Evolutionary conservation across 2,113 vertebrate species (phyloP).

Genomic region (Onychorhynchus coronatus): DNA sequence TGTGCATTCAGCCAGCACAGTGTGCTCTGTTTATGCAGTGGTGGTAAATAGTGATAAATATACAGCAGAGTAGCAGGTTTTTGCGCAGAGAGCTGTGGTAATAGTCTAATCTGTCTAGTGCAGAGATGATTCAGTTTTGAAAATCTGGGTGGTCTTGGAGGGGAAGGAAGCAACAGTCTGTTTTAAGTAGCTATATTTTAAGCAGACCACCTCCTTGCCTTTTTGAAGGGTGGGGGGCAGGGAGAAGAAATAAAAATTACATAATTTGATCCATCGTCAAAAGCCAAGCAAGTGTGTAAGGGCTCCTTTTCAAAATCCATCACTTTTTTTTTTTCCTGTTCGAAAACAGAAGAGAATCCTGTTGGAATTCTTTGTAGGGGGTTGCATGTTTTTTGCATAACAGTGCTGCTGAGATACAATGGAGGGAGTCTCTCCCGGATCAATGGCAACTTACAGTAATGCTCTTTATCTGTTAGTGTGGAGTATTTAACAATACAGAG

Average conservation of each 20-base stretch:
- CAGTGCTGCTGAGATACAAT: background rate
- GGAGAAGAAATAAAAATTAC: background rate
- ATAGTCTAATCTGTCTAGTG: background rate
- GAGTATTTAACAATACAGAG: background rate
- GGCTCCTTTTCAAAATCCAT: background rate
- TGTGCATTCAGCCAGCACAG: background rate
- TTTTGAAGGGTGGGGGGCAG: background rate
- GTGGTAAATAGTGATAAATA: background rate
- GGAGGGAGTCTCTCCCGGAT: background rate
- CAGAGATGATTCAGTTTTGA: background rate
- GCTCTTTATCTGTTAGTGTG: background rate
- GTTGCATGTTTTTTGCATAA: background rate
- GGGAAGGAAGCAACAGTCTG: conserved; percentile 16
- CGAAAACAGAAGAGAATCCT: background rate
- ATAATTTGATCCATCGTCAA: background rate
- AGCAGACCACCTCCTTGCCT: background rate
- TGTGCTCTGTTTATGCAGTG: background rate
- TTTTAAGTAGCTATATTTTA: background rate
- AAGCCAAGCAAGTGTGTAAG: background rate
- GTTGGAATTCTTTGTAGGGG: background rate
- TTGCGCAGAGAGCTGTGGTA: background rate
- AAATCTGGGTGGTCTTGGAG: conserved; percentile 48
- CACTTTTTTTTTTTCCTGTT: background rate
- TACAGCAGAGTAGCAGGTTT: background rate
- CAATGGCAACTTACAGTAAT: background rate